Evolutionary conservation across 2,888 invertebrate genomes (phyloP).

Genomic region (Drosophila austrosaltans): DNA sequence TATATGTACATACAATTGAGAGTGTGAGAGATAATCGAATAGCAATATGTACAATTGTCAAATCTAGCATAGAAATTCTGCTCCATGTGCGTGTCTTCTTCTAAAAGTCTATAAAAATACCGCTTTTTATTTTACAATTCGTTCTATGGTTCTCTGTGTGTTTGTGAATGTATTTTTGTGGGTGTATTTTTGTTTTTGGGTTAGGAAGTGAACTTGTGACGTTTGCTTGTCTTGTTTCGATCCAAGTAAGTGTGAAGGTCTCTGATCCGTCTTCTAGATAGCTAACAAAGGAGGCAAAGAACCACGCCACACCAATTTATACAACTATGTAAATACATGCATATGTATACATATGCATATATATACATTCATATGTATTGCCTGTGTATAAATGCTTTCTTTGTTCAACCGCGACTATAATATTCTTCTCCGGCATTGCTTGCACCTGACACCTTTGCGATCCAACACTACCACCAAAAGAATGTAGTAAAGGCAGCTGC

Average conservation of each 20-base stretch:
- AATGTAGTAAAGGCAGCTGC: slow-evolving; percentile 29
- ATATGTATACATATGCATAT: slow-evolving; percentile 9
- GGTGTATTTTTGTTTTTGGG: slow-evolving; percentile 43
- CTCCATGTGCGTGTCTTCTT: slow-evolving; percentile 21
- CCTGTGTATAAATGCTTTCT: slow-evolving; percentile 20
- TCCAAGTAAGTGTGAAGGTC: slow-evolving; percentile 47
- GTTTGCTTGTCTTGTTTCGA: slow-evolving; percentile 26
- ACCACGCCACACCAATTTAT: slow-evolving; percentile 2
- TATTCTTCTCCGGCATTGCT: slow-evolving; percentile 18
- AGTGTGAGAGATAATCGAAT: too few relatives aligned
- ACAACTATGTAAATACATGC: slow-evolving; percentile 4
- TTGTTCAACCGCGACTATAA: slow-evolving; percentile 32
- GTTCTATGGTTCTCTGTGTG: slow-evolving; percentile 11
- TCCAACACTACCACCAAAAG: background rate
- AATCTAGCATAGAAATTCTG: slow-evolving; percentile 23
- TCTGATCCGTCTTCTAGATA: slow-evolving; percentile 19
- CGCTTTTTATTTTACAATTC: slow-evolving; percentile 24
- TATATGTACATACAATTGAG: background rate
- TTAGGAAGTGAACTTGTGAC: slow-evolving; percentile 48
- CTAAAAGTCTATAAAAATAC: slow-evolving; percentile 61
- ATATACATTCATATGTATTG: background rate
- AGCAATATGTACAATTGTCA: slow-evolving; percentile 29
- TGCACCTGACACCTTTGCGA: slow-evolving; percentile 13
- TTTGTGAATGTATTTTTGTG: background rate
- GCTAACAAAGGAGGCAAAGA: slow-evolving; percentile 10